Evolutionary conservation across 2,797 vertebrate species (phyloP).

Genomic region (Tapera naevia): DNA sequence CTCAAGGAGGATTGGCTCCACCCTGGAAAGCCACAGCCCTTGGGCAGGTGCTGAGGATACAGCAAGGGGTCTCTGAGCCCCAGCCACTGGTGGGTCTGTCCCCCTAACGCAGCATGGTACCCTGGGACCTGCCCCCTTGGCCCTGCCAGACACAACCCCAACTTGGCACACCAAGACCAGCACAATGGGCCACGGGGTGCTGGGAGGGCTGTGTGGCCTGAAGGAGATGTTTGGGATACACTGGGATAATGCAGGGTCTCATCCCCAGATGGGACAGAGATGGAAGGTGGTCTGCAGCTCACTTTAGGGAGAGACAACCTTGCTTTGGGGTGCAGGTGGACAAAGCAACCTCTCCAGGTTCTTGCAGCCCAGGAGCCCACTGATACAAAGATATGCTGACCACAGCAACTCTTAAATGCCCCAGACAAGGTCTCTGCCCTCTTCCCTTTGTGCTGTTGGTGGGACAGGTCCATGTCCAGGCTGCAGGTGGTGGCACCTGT

Average conservation of each 20-base stretch:
- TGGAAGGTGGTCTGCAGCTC: background rate
- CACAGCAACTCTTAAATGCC: background rate
- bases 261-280: fast-evolving
- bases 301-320: fast-evolving
- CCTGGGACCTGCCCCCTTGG: fast-evolving
- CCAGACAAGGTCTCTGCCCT: background rate
- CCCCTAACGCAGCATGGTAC: background rate
- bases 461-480: fast-evolving
- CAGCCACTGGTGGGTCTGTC: too few species aligned
- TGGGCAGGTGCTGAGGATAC: fast-evolving
- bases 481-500: background rate
- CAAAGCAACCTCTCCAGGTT: background rate
- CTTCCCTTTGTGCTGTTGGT: background rate
- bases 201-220: background rate
- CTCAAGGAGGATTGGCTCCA: background rate
- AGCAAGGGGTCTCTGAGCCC: background rate
- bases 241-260: fast-evolving
- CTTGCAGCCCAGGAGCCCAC: background rate
- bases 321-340: background rate
- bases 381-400: fast-evolving
- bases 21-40: background rate
- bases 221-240: fast-evolving
- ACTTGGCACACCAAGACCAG: background rate
- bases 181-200: fast-evolving
- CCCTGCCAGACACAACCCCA: fast-evolving